Conservation (phyloP, 2,888 invertebrate species). For the Acronicta psi region DNA sequence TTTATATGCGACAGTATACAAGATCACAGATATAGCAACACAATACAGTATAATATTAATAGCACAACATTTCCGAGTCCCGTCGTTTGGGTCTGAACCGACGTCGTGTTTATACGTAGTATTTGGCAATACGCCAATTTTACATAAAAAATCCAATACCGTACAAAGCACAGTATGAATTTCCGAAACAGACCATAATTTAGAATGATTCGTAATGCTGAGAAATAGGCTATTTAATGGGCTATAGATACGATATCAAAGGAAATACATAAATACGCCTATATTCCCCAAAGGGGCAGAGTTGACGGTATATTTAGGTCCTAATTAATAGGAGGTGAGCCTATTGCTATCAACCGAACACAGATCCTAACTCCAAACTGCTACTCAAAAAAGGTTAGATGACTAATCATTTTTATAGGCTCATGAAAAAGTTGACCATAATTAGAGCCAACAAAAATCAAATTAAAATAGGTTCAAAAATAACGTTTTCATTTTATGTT, state of each 20-base stretch:
- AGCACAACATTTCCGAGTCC: slow-evolving; percentile 41
- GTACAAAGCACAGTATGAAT: slow-evolving; percentile 13
- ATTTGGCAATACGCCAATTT: slow-evolving; percentile 47
- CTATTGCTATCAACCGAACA: too few relatives aligned
- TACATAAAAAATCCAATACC: slow-evolving; percentile 32
- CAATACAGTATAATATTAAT: slow-evolving; percentile 24
- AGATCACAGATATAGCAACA: slow-evolving; percentile 29
- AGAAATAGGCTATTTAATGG: neutral
- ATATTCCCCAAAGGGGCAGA: too few relatives aligned
- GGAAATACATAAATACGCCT: too few relatives aligned
- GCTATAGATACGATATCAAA: neutral
- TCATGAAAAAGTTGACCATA: too few relatives aligned
- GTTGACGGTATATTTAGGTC: too few relatives aligned
- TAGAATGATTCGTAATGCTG: neutral
- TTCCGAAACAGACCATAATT: slow-evolving; percentile 18
- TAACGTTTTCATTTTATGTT: too few relatives aligned
- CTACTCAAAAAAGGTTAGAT: too few relatives aligned
- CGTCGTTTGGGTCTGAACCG: slow-evolving; percentile 21
- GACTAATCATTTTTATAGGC: too few relatives aligned
- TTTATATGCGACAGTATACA: slow-evolving; percentile 5
- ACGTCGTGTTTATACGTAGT: slow-evolving; percentile 28
- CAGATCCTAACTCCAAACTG: too few relatives aligned
- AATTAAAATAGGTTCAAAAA: too few relatives aligned
- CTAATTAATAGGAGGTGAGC: too few relatives aligned
- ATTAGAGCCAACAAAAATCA: too few relatives aligned